A percentile compares a stretch with the other conserved stretches of the same genome.
phyloP scores from a whole-genome alignment of 2,113 vertebrate genomes.

The Lepus timidus region DNA sequence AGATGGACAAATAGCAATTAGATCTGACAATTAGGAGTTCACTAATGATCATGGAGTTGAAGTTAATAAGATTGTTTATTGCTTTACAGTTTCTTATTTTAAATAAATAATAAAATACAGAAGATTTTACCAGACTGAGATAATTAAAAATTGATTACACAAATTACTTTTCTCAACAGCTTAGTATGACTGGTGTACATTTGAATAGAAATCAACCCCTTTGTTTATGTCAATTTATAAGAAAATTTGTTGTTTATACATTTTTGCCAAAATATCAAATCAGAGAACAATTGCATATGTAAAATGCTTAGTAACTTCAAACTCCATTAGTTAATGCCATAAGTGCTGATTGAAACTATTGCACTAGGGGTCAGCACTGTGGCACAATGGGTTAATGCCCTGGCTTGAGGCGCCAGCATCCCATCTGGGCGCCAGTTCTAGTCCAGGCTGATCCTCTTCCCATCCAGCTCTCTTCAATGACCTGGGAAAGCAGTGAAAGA shows the following conservation, averaged over 20 bases:
- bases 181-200: not conserved
- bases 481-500: no score
- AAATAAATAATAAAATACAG: constrained; percentile 39
- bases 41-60: not conserved
- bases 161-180: constrained; percentile 36
- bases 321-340: constrained; percentile 69
- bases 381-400: no score
- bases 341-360: constrained; percentile 65
- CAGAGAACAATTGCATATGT: not conserved
- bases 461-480: no score
- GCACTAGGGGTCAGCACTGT: no score
- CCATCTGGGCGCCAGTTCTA: no score
- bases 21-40: not conserved
- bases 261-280: not conserved
- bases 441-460: no score
- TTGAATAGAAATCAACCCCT: not conserved
- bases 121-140: not conserved
- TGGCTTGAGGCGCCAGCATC: no score
- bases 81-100: not conserved
- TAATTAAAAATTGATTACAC: constrained; percentile 42
- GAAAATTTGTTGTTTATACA: not conserved
- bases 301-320: constrained; percentile 68
- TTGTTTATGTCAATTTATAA: not conserved
- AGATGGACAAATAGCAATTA: not conserved
- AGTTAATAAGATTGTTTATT: constrained; percentile 17